Conservation (phyloP, 2,113 vertebrate species). For the Gulo gulo region DNA sequence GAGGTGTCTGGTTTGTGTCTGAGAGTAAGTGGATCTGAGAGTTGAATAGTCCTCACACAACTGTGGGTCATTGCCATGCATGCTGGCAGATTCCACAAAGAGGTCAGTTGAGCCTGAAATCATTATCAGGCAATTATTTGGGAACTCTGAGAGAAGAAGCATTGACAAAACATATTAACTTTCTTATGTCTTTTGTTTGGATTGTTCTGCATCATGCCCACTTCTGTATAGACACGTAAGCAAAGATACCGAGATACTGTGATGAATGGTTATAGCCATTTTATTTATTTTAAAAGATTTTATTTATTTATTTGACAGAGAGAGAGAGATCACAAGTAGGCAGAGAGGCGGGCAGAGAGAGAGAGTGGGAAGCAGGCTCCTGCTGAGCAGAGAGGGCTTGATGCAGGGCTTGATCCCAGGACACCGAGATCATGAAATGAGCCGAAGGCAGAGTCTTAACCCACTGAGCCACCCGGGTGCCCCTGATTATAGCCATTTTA, state of each 20-base stretch:
- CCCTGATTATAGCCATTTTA: background rate
- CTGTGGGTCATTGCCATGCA: background rate
- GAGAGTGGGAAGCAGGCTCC: too few relatives aligned
- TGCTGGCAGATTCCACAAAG: background rate
- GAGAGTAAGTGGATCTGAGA: background rate
- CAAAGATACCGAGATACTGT: background rate
- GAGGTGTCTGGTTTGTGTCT: slow-evolving; percentile 44
- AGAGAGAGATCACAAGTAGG: too few relatives aligned
- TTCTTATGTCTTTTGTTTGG: background rate
- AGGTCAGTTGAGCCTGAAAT: background rate
- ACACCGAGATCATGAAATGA: too few relatives aligned
- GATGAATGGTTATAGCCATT: background rate
- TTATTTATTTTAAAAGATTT: too few relatives aligned
- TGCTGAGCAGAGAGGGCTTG: too few relatives aligned
- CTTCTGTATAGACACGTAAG: background rate
- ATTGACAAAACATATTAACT: background rate
- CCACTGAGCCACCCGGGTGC: too few relatives aligned
- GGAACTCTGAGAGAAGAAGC: background rate
- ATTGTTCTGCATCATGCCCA: background rate
- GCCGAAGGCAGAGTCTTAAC: too few relatives aligned
- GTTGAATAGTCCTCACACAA: background rate
- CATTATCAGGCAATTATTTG: background rate
- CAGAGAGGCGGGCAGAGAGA: too few relatives aligned
- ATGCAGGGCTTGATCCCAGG: too few relatives aligned
- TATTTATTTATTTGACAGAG: too few relatives aligned